Base-by-base conservation (phyloP, 2,888 invertebrate genomes). In the Eueremaeus valkanovi region DNA sequence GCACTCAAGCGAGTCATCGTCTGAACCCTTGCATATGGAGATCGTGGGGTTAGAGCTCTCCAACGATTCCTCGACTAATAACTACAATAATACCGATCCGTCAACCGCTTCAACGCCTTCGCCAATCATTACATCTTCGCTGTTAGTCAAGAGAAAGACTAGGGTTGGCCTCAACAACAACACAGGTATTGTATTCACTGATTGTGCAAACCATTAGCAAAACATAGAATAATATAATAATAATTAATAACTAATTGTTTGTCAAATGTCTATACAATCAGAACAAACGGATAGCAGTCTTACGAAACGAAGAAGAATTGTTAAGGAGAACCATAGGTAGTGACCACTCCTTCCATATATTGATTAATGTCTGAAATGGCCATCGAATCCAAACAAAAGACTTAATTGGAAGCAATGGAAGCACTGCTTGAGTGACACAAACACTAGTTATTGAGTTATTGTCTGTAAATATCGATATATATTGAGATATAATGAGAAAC, bases 271-370 rank as follows among this genome's bases (percentile, higher is more conserved):
- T 29, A 24, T 5, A 58, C 18, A 5, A 3, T 1, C 61, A 61
- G 61, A 61, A 33, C 61, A 61, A 61, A 31, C 61, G 21, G 61
- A 61, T 18, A 18, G 29, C 16, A 33, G 13, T 61, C 13, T 61
- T 13, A 61, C 61, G 18, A 61, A 61, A 31, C 11, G 61, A 29
- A 21, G 61, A 29, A 61, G 61, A 61, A 31, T 61, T 61, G 61
- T 61, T 29, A 61, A 61, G 61, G 61, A 61, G 18, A 61, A 29
- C 61, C 61, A 61, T 61, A 61, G 61, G 61, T 61, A 61, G 31
- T 61, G 61, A 61, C 16, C 33, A 21, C 21, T 51, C 9, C 1
- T 5, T n/a, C n/a, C 36, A 36, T 36, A n/a, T n/a, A n/a, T n/a
- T n/a, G n/a, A n/a, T n/a, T n/a, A n/a, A n/a, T n/a, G 36, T 8